Evolutionary conservation across 2,888 invertebrate species (phyloP), one percentile per base, ranked within the genome.

Genomic region (Acanthococcus lagerstroemiae): DNA sequence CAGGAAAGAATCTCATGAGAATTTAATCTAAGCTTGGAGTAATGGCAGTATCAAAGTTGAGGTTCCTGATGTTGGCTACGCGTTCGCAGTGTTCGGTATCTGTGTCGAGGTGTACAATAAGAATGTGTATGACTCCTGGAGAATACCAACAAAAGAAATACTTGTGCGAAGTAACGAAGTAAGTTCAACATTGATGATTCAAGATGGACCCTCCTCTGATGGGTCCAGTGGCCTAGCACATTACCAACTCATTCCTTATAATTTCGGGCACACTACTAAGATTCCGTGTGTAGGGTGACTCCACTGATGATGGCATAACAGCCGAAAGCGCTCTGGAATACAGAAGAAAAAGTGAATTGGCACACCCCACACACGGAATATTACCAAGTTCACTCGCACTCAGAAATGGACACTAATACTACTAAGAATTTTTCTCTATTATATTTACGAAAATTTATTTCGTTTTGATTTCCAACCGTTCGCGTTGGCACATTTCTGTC

Each of bases 81-180:
- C 86, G 71, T 95, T 87, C 76, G 84, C 89, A 3, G 89, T 97
- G 1, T 99, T 97, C 76, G 86, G 97, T 0, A 92, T 93, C 0
- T 96, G 95, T 73, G 84, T 95, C 65, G 96, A 97, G 78, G 89
- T 97, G 71, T 97, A 97, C 77, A 97, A 97, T 76, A 96, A 99
- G 74, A 88, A 85, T 73, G 92, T 96, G 1, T 97, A 89, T 77
- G 99, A 99, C 81, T 99, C 57, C 80, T 99, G 2, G 97, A 99
- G 75, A 94, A 95, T 65, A 68, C 74, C 5, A 69, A 73, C 4
- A 72, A 75, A 63, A 85, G 86, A 2, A 82, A 83, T 57, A 78
- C 82, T 27, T 77, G 75, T 74, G 78, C 80, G 55, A 85, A 80
- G n/a, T n/a, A n/a, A n/a, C n/a, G n/a, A n/a, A n/a, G 83, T 83